Base-by-base conservation (phyloP, 2,113 vertebrate genomes). In the Eulemur macaco region DNA sequence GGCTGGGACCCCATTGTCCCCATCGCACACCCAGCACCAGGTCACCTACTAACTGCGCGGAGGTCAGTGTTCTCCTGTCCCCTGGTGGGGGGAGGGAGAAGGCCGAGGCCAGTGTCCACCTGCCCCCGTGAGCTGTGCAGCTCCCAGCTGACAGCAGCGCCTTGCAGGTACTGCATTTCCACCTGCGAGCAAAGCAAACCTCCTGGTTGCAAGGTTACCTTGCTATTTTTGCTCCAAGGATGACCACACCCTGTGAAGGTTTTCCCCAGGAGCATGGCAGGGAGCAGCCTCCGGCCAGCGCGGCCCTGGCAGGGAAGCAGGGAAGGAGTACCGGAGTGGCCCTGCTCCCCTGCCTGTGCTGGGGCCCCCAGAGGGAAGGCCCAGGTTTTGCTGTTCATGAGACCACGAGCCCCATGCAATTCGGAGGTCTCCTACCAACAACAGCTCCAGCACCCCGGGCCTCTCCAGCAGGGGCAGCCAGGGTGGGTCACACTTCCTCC, bases 201-300 rank as follows among this genome's bases (percentile, higher is more conserved):
- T 93, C 81, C 31, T 11, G 89, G 92, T 95, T 96, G 81, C 92
- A 97, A 96, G 97, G 93, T 97, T 98, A 98, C 96, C 0, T 0
- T 50, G 12, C 96, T 98, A 83, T 97, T 98, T 98, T 97, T 86
- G 95, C 29, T 64, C 20, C 45, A 58, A 58, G 34, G 68, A 86
- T 69, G 69, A 94, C 92, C 89, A 89, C n/a, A 93, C 47, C 86
- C 66, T 77, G 82, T 45, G 56, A 93, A 97, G 37, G 74, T 82
- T 10, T 45, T 89, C 52, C 71, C 89, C 50, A 50, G 66, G 8
- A 18, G 29, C 83, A 73, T 45, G 92, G 82, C 83, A n/a, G 58
- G 34, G 23, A 89, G 17, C 8, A n/a, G 66, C 7, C 6, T 4
- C 50, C 1, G 6, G 27, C 10, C 31, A 17, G 52, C 27, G 50